Base-by-base conservation (phyloP, 2,113 vertebrate species). In the Ceyx cyanopectus region DNA sequence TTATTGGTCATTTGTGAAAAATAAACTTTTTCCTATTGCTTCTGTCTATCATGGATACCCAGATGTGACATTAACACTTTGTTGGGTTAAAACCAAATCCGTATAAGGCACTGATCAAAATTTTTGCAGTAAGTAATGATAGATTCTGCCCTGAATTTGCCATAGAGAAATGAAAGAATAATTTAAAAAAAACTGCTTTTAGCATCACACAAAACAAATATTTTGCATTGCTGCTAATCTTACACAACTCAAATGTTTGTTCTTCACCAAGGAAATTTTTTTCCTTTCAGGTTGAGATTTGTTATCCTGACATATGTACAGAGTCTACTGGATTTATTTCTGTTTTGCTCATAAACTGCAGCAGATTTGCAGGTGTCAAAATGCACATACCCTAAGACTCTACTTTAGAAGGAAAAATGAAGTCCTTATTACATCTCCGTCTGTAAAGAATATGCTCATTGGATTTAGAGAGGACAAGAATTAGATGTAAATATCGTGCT, bases 1-100 rank as follows among this genome's bases (percentile, higher is more conserved):
- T 76, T 90, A 69, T 77, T 91, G 85, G 63, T 82, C 29, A 58
- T 94, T 95, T 83, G 34, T 83, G 57, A 56, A 72, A 70, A 40
- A 91, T 80, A 41, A 79, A 85, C 32, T 58, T 72, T 37, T 66
- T 88, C 19, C 40, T 51, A 68, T 89, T 87, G 26, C 65, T 63
- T 66, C 51, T 58, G 83, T 87, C 56, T 53, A 27, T 86, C 66
- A 17, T 7, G 7, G n/a, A 75, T 78, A 68, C 50, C 19, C 70
- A 75, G 65, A n/a, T 84, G 87, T 90, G 57, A 41, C 81, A 65
- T 75, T 65, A 78, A 62, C 62, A 61, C 61, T 75, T 84, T 29
- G 12, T 14, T 89, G 32, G 34, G 66, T 74, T 76, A 26, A 82
- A 82, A 50, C 60, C 81, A 85, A 54, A 62, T 74, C 65, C 16